These are phyloP conservation scores for Aphodius granarius DNA, from an alignment of 2,888 invertebrate species.

Conservation along the genomic window DNA sequence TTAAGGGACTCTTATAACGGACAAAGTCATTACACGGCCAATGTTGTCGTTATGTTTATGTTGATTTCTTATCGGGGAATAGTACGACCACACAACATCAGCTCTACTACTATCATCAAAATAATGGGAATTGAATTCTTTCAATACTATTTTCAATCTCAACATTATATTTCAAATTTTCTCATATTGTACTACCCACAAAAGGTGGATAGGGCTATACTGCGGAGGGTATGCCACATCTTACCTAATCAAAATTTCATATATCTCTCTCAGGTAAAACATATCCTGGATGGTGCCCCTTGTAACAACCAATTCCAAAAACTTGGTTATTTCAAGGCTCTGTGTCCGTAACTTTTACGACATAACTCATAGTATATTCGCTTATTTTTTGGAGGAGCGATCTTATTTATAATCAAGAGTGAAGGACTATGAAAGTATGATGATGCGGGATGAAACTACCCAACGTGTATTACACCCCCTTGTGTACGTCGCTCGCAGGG, in stretches of 20 bases:
- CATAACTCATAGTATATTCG: background rate
- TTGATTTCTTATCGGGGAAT: background rate
- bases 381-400: background rate
- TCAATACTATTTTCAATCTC: background rate
- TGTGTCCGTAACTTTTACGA: background rate
- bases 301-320: background rate
- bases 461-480: no score
- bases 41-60: conserved; percentile 5
- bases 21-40: conserved; percentile 3
- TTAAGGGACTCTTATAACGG: conserved; percentile 13
- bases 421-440: background rate
- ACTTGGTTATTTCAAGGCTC: background rate
- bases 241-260: background rate
- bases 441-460: background rate
- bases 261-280: background rate
- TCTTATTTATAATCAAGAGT: background rate
- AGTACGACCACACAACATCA: background rate
- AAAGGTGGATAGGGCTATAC: background rate
- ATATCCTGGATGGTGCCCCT: background rate
- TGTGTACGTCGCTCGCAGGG: background rate
- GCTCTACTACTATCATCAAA: background rate
- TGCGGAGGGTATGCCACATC: background rate
- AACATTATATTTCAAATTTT: no score
- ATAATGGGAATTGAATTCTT: background rate
- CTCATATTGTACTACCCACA: background rate